These are phyloP conservation scores for Pogonocherus hispidulus DNA, from an alignment of 2,888 invertebrate species.

Conservation along the genomic window DNA sequence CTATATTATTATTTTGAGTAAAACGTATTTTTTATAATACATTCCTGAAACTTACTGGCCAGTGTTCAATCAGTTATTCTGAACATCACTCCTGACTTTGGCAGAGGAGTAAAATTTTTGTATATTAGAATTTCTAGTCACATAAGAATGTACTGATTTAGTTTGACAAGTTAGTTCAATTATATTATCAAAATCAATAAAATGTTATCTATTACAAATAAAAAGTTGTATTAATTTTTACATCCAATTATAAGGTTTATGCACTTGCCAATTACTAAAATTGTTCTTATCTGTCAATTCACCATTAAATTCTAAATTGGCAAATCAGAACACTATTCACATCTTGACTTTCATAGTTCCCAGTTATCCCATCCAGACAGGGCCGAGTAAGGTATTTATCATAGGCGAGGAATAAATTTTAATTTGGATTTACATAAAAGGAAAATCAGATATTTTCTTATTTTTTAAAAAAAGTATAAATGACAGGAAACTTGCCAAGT, in stretches of 20 bases:
- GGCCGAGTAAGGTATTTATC: no score
- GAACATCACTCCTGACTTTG: slow-evolving; percentile 38
- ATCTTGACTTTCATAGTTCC: no score
- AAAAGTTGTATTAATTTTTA: slow-evolving; percentile 10
- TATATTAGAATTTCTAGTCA: slow-evolving; percentile 67
- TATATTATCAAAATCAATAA: slow-evolving; percentile 61
- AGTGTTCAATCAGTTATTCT: slow-evolving; percentile 49
- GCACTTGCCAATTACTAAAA: no score
- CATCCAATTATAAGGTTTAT: not conserved
- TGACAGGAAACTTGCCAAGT: no score
- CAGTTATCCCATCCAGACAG: no score
- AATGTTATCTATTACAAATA: slow-evolving; percentile 60
- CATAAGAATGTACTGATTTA: slow-evolving; percentile 66
- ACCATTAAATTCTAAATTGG: no score
- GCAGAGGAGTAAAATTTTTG: slow-evolving; percentile 49
- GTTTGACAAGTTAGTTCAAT: slow-evolving; percentile 61
- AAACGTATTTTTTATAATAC: slow-evolving; percentile 42
- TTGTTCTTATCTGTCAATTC: no score
- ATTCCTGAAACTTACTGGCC: slow-evolving; percentile 53
- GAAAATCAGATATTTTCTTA: no score
- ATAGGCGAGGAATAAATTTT: no score
- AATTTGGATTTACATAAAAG: no score
- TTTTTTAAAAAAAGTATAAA: no score
- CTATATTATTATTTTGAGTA: slow-evolving; percentile 44
- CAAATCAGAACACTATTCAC: no score